These are phyloP conservation scores for Morone chrysops DNA, from an alignment of 2,113 vertebrate genomes.

Conservation along the genomic window DNA sequence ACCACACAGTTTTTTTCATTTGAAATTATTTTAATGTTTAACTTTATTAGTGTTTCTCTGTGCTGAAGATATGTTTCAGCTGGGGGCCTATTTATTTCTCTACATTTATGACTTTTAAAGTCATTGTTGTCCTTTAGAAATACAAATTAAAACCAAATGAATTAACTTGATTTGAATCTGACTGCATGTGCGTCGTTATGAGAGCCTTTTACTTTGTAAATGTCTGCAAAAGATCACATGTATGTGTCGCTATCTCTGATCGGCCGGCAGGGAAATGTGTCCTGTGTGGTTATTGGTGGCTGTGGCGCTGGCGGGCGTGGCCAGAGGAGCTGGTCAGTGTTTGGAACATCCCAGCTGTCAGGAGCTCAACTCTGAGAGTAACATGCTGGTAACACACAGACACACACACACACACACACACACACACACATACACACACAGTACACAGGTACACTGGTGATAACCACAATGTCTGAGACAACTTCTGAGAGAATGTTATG, in stretches of 20 bases:
- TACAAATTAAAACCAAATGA: neutral
- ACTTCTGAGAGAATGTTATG: too few species aligned
- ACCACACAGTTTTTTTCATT: too few species aligned
- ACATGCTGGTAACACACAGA: constrained; percentile 83
- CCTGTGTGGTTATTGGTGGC: constrained; percentile 77
- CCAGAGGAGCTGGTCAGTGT: constrained; percentile 83
- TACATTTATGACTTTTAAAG: too few species aligned
- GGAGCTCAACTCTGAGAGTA: constrained; percentile 84
- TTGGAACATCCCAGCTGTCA: constrained; percentile 85
- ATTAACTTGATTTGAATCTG: too few species aligned
- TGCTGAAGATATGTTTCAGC: too few species aligned
- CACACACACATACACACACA: neutral
- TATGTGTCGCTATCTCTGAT: constrained; percentile 49
- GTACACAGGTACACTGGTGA: too few species aligned
- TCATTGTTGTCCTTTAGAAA: neutral
- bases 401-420: constrained; percentile 12
- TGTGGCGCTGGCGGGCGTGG: constrained; percentile 78
- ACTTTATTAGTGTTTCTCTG: too few species aligned
- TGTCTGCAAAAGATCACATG: neutral
- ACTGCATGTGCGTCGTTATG: neutral
- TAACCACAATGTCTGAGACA: too few species aligned
- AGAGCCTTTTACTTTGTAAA: neutral
- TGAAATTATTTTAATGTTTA: too few species aligned
- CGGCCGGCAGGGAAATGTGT: constrained; percentile 81
- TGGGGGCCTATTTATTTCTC: too few species aligned